Base-by-base conservation (phyloP, 2,113 vertebrate genomes). In the Pachyramphus minor region DNA sequence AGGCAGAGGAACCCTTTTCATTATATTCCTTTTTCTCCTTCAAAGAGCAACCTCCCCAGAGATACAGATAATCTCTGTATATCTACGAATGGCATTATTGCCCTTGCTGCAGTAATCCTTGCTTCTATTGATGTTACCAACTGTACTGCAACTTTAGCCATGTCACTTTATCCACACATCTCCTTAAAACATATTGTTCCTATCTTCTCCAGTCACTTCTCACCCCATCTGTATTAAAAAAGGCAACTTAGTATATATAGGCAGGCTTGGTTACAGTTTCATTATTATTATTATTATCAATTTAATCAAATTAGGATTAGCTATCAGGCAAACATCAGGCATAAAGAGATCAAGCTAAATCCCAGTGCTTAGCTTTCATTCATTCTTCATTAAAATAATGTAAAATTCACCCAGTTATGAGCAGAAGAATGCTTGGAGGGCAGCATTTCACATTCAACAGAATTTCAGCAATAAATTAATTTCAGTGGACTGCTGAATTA, bases 221-320 rank as follows among this genome's bases (percentile, higher is more conserved):
- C 33, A 69, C 14, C 10, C 42, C 9, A 16, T 59, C 64, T 35
- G 27, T 72, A 75, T 33, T 66, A 69, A 84, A 90, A 28, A 58
- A 17, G 21, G 27, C 16, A 80, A 59, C 6, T 33, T 44, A 30
- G 31, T 44, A 67, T 71, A 75, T n/a, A n/a, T n/a, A n/a, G n/a
- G 31, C 20, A 78, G 24, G 22, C 15, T 80, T 68, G 59, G n/a
- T 88, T 85, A 93, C 55, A 85, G 17, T 84, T 93, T 91, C 75
- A 72, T 94, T 84, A 88, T 47, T 80, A 87, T 47, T 80, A 87
- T 83, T 33, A 62, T 49, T 49, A 72, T 73, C 1, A 62, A 76
- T 94, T 94, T 86, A 96, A 97, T 97, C 88, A 93, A 95, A 86
- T 92, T 92, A 96, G 85, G 90, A 96, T 96, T 96, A 95, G 47